Evolutionary conservation across 2,113 vertebrate species (phyloP).

Genomic region (Nannospalax galili): DNA sequence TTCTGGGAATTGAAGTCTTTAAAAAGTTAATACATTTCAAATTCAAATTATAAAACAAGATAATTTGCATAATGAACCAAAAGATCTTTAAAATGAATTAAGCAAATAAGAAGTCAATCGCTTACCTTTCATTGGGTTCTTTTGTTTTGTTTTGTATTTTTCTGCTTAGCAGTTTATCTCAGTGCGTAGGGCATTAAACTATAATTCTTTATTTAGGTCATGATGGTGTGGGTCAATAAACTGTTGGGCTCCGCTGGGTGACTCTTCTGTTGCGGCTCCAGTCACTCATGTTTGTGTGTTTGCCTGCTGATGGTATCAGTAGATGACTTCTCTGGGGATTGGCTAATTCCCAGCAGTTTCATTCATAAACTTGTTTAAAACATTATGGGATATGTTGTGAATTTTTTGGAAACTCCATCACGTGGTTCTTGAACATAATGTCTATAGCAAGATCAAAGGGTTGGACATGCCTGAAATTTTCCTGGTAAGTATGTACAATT

Average conservation of each 20-base stretch:
- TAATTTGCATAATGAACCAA: not conserved
- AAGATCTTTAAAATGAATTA: not conserved
- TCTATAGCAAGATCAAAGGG: no score
- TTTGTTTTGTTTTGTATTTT: no score
- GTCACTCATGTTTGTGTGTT: not conserved
- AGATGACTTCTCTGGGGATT: not conserved
- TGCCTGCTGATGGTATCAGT: no score
- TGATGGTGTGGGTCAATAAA: not conserved
- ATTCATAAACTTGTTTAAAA: no score
- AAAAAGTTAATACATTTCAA: conserved; percentile 61
- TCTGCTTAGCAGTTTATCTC: not conserved
- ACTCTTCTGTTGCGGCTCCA: not conserved
- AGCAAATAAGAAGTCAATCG: conserved; percentile 4
- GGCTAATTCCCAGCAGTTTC: not conserved
- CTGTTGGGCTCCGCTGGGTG: not conserved
- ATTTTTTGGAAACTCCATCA: no score
- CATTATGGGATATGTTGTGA: no score
- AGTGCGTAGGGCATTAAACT: not conserved
- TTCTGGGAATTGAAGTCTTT: not conserved
- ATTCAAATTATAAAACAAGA: conserved; percentile 73
- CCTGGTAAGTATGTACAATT: not conserved
- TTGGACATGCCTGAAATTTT: not conserved
- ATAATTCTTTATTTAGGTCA: not conserved
- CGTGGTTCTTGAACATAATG: no score
- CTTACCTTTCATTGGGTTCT: not conserved